Evolutionary conservation across 2,888 invertebrate species (phyloP).

Genomic region (Aplocera efformata): DNA sequence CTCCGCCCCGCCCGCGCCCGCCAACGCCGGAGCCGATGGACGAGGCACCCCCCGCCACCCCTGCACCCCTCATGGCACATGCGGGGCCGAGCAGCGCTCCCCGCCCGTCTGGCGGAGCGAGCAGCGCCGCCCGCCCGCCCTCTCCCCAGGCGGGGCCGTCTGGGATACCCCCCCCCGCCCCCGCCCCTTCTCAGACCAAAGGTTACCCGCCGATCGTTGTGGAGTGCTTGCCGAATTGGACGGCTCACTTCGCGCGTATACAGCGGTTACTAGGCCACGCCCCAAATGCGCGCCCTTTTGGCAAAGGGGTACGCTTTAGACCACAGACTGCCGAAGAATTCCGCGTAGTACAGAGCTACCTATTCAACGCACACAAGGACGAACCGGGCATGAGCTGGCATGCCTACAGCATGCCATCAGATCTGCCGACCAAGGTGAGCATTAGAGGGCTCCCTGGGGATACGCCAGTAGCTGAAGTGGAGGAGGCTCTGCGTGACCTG

Average conservation of each 20-base stretch:
- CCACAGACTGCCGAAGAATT: slow-evolving; percentile 19
- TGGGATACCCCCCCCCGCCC: not conserved
- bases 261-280: slow-evolving; percentile 6
- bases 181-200: too few relatives aligned
- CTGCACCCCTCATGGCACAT: not conserved
- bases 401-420: slow-evolving; percentile 20
- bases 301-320: slow-evolving; percentile 20
- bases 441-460: slow-evolving; percentile 24
- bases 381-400: slow-evolving; percentile 18
- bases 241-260: slow-evolving; percentile 13
- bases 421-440: slow-evolving; percentile 18
- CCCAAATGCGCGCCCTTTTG: slow-evolving; percentile 19
- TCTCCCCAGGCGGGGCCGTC: not conserved
- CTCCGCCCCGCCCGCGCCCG: too few relatives aligned
- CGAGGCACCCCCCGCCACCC: not conserved
- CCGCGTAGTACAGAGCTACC: slow-evolving; percentile 21
- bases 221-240: slow-evolving; percentile 23
- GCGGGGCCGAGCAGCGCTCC: not conserved
- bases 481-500: not conserved
- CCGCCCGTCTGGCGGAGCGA: not conserved
- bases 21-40: too few relatives aligned
- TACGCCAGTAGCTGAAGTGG: slow-evolving; percentile 8
- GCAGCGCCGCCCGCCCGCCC: not conserved
- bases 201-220: slow-evolving; percentile 17
- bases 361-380: slow-evolving; percentile 8